phyloP scores from a whole-genome alignment of 1,140 invertebrate genomes.

The Hypsibius dujardini region DNA sequence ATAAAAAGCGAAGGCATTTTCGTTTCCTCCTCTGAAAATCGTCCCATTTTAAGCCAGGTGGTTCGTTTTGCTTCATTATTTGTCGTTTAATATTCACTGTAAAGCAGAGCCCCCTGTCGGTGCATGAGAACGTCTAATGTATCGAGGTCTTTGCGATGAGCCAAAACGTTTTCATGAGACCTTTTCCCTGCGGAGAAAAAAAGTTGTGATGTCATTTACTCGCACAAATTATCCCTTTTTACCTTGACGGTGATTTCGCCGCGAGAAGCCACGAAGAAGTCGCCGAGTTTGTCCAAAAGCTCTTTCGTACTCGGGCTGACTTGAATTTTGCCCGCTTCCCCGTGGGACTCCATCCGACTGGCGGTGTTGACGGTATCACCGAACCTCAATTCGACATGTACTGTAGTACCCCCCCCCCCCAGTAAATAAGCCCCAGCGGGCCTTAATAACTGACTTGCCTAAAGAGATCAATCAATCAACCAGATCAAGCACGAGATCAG shows the following conservation, averaged over 20 bases:
- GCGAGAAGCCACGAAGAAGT: constrained; percentile 67
- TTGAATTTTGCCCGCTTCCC: constrained; percentile 81
- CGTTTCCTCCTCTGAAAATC: no score
- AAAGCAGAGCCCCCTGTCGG: no score
- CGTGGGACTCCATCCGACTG: constrained; percentile 82
- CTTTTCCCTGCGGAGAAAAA: constrained; percentile 31
- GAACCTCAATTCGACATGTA: constrained; percentile 69
- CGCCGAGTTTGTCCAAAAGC: constrained; percentile 66
- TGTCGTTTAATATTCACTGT: no score
- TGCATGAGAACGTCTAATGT: neutral
- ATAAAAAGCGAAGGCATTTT: no score
- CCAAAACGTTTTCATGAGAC: constrained; percentile 33
- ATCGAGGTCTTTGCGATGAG: constrained; percentile 39
- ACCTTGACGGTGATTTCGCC: constrained; percentile 88
- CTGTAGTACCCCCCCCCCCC: no score
- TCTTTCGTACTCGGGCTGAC: constrained; percentile 74
- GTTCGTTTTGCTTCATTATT: no score
- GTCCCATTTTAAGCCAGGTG: no score
- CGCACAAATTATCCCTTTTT: constrained; percentile 23
- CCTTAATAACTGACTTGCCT: no score
- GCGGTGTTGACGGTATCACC: constrained; percentile 87
- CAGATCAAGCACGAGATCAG: neutral
- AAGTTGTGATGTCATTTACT: neutral
- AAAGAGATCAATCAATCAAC: neutral
- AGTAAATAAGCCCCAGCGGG: no score